Evolutionary conservation across 2,113 vertebrate genomes (phyloP).

Genomic region (Regulus satrapa): DNA sequence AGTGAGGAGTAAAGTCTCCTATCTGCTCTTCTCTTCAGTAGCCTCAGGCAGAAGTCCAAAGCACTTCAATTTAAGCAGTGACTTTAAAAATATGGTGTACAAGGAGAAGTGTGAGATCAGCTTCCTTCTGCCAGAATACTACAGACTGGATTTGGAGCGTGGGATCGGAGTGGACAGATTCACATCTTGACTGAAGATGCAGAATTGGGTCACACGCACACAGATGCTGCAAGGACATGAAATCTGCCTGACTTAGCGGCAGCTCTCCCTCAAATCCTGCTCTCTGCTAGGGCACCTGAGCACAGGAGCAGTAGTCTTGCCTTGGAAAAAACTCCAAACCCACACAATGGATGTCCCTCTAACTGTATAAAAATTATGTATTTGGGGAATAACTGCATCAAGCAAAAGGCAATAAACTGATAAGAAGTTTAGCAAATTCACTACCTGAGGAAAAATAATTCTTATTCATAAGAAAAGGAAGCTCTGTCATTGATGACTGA

Average conservation of each 20-base stretch:
- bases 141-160: not conserved
- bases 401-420: not conserved
- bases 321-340: not conserved
- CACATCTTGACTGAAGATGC: not conserved
- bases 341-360: not conserved
- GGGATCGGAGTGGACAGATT: not conserved
- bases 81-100: constrained; percentile 5
- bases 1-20: not conserved
- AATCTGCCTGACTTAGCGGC: not conserved
- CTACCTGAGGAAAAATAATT: not conserved
- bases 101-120: not conserved
- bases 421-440: not conserved
- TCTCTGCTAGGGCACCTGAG: not conserved
- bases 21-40: constrained; percentile 23
- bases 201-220: not conserved
- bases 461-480: not conserved
- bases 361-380: not conserved
- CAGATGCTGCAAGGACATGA: not conserved
- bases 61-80: not conserved
- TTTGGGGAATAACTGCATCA: not conserved
- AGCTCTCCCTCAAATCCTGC: not conserved
- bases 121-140: not conserved
- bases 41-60: constrained; percentile 18
- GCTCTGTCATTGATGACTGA: not conserved
- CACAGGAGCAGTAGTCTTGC: not conserved